Percentiles rank a stretch among this genome's conserved stretches.
These are phyloP conservation scores for Anniella stebbinsi DNA, from an alignment of 2,797 vertebrate species.

Conservation along the genomic window DNA sequence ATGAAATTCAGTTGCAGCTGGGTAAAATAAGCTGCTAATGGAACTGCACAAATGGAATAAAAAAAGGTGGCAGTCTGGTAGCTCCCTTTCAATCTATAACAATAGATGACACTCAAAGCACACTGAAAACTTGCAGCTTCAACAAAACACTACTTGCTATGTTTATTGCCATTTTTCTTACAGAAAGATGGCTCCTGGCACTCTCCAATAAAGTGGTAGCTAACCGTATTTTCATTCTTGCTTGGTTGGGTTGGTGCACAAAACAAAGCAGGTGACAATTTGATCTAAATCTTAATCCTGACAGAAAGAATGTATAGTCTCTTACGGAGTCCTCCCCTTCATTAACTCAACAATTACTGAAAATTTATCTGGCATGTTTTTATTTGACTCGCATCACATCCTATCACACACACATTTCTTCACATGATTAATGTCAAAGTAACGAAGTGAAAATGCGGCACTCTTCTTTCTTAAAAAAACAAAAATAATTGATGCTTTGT, in stretches of 20 bases:
- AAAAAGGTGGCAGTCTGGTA: conserved; percentile 57
- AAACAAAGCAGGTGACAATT: conserved; percentile 35
- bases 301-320: neutral
- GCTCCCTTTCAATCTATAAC: conserved; percentile 54
- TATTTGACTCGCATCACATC: neutral
- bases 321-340: neutral
- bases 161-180: conserved; percentile 55
- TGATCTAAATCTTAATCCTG: conserved; percentile 5
- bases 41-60: conserved; percentile 64
- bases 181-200: conserved; percentile 48
- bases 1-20: conserved; percentile 70
- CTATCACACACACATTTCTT: neutral
- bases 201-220: conserved; percentile 36
- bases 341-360: conserved; percentile 14
- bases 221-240: conserved; percentile 20
- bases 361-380: neutral
- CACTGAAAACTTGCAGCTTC: conserved; percentile 39
- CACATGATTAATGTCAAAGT: conserved; percentile 1
- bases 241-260: neutral
- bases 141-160: conserved; percentile 12
- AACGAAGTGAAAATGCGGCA: conserved; percentile 30
- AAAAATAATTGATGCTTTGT: too few relatives aligned
- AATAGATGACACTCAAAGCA: conserved; percentile 47
- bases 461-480: neutral
- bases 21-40: conserved; percentile 74